phyloP scores from a whole-genome alignment of 2,888 invertebrate genomes.

The Hyalella azteca region DNA sequence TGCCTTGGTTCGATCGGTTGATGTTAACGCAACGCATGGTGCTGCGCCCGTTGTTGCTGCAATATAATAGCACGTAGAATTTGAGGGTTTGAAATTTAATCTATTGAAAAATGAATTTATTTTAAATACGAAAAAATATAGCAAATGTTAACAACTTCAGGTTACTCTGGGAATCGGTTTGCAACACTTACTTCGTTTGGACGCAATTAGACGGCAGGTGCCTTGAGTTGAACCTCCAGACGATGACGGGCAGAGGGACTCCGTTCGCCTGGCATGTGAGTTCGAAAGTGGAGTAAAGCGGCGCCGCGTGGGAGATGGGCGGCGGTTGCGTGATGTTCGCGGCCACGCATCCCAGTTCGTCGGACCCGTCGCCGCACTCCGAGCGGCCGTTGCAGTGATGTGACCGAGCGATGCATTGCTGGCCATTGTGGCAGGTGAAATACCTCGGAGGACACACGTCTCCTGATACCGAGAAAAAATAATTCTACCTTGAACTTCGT shows the following conservation, averaged over 20 bases:
- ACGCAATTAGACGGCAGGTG: constrained; percentile 81
- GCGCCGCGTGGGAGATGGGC: constrained; percentile 74
- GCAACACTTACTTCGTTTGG: constrained; percentile 64
- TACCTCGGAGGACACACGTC: constrained; percentile 22
- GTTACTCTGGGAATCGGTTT: no score
- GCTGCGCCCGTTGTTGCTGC: constrained; percentile 79
- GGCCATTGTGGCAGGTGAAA: constrained; percentile 46
- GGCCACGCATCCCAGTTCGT: constrained; percentile 69
- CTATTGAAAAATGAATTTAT: no score
- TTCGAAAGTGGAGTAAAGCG: constrained; percentile 74
- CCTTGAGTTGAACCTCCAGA: constrained; percentile 98
- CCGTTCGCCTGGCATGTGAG: constrained; percentile 88
- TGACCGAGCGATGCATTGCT: constrained; percentile 39
- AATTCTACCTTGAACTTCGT: background rate
- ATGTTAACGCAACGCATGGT: constrained; percentile 76
- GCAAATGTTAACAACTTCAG: no score
- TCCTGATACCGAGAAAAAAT: background rate
- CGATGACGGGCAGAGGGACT: constrained; percentile 85
- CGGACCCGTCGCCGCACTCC: constrained; percentile 67
- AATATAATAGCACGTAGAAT: no score
- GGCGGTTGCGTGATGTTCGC: constrained; percentile 77
- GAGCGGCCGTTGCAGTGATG: constrained; percentile 50
- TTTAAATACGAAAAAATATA: no score
- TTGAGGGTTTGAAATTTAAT: no score
- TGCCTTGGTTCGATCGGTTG: constrained; percentile 80